phyloP scores from a whole-genome alignment of 2,113 vertebrate species.

The Artemisiospiza belli region DNA sequence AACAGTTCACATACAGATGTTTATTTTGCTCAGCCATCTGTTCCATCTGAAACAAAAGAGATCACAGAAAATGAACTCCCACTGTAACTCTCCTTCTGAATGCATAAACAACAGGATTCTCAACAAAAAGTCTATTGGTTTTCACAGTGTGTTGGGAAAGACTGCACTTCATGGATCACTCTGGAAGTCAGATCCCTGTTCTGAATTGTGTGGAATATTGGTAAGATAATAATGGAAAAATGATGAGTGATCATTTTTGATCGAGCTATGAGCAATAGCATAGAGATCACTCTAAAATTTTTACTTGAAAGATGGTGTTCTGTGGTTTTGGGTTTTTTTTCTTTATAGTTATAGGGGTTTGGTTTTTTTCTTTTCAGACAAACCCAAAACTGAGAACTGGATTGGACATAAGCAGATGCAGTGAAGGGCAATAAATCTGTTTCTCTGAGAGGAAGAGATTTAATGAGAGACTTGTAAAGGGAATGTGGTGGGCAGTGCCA shows the following conservation, averaged over 20 bases:
- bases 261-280: neutral
- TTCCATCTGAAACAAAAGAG: constrained; percentile 46
- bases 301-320: neutral
- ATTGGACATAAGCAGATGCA: neutral
- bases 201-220: neutral
- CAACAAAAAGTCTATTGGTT: neutral
- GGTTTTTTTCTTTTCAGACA: neutral
- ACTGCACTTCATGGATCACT: neutral
- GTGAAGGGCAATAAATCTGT: neutral
- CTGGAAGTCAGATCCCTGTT: neutral
- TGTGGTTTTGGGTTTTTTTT: neutral
- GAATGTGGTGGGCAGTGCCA: neutral
- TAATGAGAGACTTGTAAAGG: neutral
- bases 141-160: neutral
- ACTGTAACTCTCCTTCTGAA: constrained; percentile 24
- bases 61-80: constrained; percentile 39
- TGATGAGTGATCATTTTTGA: neutral
- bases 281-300: neutral
- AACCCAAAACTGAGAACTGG: neutral
- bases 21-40: constrained; percentile 66
- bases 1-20: constrained; percentile 63
- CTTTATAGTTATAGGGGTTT: neutral
- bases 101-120: neutral
- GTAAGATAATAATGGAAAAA: neutral
- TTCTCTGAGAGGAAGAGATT: neutral